These are phyloP conservation scores for Bursaphelenchus okinawaensis DNA, from an alignment of 2,888 invertebrate genomes.

Conservation along the genomic window DNA sequence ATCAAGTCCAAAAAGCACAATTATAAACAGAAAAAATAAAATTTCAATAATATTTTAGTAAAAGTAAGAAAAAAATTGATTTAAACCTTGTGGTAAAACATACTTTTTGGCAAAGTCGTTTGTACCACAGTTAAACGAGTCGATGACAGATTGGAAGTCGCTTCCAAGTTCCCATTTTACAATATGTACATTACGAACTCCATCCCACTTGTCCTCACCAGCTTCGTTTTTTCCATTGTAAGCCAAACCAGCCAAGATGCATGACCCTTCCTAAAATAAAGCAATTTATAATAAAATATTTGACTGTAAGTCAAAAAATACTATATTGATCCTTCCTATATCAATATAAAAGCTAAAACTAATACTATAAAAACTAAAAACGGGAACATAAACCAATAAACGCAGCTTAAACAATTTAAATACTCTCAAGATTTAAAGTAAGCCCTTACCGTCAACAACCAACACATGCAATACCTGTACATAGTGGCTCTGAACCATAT, in stretches of 20 bases:
- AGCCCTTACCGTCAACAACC: slow-evolving; percentile 71
- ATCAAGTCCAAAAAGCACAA: background rate
- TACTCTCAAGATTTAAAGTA: slow-evolving; percentile 2
- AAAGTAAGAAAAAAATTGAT: no score
- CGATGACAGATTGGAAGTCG: slow-evolving; percentile 79
- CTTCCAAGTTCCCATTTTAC: slow-evolving; percentile 74
- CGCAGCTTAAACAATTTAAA: background rate
- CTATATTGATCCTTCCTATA: background rate
- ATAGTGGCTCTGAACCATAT: slow-evolving; percentile 61
- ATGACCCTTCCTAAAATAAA: slow-evolving; percentile 60
- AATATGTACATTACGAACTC: slow-evolving; percentile 82
- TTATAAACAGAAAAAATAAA: no score
- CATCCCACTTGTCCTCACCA: slow-evolving; percentile 69
- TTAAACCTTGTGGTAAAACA: no score
- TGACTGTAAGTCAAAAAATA: background rate
- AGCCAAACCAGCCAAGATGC: slow-evolving; percentile 71
- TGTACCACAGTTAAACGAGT: slow-evolving; percentile 89
- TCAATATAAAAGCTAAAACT: slow-evolving; percentile 25
- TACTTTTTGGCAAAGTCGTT: slow-evolving; percentile 84
- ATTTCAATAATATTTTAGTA: slow-evolving; percentile 5
- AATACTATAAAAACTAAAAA: slow-evolving; percentile 4
- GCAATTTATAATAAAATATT: background rate
- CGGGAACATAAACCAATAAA: background rate
- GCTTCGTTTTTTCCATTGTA: slow-evolving; percentile 69
- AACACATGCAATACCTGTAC: slow-evolving; percentile 86